Base-by-base conservation (phyloP, 2,888 invertebrate genomes). In the Archips crataeganus region DNA sequence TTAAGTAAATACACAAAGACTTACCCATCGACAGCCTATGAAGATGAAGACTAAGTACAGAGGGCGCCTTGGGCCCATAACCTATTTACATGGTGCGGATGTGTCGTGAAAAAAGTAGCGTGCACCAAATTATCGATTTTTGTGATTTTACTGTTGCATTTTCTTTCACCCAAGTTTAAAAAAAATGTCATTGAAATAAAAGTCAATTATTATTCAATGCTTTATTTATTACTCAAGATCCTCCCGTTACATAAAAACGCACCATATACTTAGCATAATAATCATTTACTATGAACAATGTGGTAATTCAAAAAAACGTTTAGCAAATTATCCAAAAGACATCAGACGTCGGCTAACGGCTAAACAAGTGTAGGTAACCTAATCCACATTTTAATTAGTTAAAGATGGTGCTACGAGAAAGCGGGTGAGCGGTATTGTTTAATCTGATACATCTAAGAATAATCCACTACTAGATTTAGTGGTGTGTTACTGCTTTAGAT, bases 181-280 rank as follows among this genome's bases (percentile, higher is more conserved):
- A 49, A 49, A n/a, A 49, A n/a, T 3, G 1, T 49, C 49, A n/a
- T 49, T 13, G n/a, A 57, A 57, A 34, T 45, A 42, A 60, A 59
- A 64, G 74, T 49, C 49, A 71, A 63, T 60, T n/a, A 79, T 85
- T 87, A 87, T 83, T 90, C 84, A 93, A 92, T 92, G 93, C 90
- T 93, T 91, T 89, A 87, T 88, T 90, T 85, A 89, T 89, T 93
- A 90, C 84, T 89, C 86, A 90, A 88, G 91, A 89, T 89, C 83
- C 84, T 84, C 85, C 88, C 84, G 87, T 89, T 90, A 92, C 90
- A 91, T 92, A 92, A 89, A 93, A 93, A 93, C 92, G 93, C 93
- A 92, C 93, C 93, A 92, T 91, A 90, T 90, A 93, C 87, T 92
- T 93, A 93, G 91, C 93, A 87, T 91, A 91, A 90, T 87, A 91